Conservation (phyloP, 2,888 invertebrate genomes). For the Dynastes tityus region DNA sequence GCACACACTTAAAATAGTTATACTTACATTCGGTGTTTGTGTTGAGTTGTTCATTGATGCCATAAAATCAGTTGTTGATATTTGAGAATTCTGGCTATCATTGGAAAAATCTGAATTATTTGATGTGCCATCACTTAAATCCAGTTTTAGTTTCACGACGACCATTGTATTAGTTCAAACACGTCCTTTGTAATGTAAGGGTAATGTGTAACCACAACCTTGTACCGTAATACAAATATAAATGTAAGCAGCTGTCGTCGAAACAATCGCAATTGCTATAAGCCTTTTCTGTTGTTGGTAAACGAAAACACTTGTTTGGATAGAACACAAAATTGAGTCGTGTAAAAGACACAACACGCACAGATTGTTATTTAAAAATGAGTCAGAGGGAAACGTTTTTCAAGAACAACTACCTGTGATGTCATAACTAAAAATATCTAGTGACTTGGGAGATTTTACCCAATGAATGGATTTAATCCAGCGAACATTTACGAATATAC, state of each 20-base stretch:
- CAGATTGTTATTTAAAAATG: constrained; percentile 59
- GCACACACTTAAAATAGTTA: neutral
- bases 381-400: constrained; percentile 70
- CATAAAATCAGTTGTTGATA: constrained; percentile 67
- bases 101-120: constrained; percentile 70
- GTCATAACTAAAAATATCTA: constrained; percentile 69
- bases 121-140: constrained; percentile 68
- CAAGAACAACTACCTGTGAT: constrained; percentile 69
- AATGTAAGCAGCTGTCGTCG: constrained; percentile 45
- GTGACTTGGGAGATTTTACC: constrained; percentile 58
- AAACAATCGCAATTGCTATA: constrained; percentile 32
- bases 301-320: constrained; percentile 57
- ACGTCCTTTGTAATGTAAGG: constrained; percentile 39
- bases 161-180: constrained; percentile 46
- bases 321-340: constrained; percentile 48
- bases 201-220: constrained; percentile 36
- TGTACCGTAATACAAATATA: constrained; percentile 28
- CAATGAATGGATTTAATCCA: constrained; percentile 49
- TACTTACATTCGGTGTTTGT: constrained; percentile 65
- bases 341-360: constrained; percentile 61
- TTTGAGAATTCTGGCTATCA: constrained; percentile 69
- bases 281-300: constrained; percentile 36
- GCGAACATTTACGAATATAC: constrained; percentile 52
- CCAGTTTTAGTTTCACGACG: constrained; percentile 66
- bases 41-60: constrained; percentile 65